Conservation (phyloP, 2,113 vertebrate genomes). For the Zosterops borbonicus region DNA sequence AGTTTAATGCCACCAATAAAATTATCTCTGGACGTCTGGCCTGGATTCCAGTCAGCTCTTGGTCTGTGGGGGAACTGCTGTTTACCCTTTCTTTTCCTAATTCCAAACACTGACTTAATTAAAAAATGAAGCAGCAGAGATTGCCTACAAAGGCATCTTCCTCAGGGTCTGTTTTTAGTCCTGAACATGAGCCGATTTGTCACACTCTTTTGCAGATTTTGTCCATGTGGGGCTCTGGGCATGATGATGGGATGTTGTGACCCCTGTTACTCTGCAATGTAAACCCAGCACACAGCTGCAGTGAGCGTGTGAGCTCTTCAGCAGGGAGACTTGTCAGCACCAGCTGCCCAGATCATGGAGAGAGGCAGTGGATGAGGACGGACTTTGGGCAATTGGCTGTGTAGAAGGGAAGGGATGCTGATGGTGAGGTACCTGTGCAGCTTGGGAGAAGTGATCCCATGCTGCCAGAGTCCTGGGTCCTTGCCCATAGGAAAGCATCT, state of each 20-base stretch:
- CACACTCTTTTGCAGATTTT: not conserved
- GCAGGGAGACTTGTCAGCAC: not conserved
- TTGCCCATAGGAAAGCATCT: not conserved
- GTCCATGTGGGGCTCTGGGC: not conserved
- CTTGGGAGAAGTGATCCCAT: not conserved
- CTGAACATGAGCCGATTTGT: not conserved
- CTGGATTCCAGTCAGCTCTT: conserved; percentile 69
- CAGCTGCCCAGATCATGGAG: not conserved
- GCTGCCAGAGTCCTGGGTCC: not conserved
- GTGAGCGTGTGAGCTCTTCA: fast-evolving
- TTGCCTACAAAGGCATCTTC: not conserved
- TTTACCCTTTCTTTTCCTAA: conserved; percentile 38
- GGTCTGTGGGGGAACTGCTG: not conserved
- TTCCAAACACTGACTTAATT: not conserved
- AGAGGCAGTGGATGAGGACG: not conserved
- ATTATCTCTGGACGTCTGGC: conserved; percentile 74
- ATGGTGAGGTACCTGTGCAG: not conserved
- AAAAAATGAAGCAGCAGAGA: not conserved
- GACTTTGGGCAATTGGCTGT: not conserved
- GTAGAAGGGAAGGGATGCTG: not conserved
- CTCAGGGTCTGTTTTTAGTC: not conserved
- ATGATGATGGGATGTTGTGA: not conserved
- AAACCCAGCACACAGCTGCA: not conserved
- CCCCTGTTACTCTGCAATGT: fast-evolving
- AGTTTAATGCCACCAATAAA: conserved; percentile 82